These are phyloP conservation scores for Crenuchus spilurus DNA, from an alignment of 2,797 vertebrate genomes.

Conservation along the genomic window DNA sequence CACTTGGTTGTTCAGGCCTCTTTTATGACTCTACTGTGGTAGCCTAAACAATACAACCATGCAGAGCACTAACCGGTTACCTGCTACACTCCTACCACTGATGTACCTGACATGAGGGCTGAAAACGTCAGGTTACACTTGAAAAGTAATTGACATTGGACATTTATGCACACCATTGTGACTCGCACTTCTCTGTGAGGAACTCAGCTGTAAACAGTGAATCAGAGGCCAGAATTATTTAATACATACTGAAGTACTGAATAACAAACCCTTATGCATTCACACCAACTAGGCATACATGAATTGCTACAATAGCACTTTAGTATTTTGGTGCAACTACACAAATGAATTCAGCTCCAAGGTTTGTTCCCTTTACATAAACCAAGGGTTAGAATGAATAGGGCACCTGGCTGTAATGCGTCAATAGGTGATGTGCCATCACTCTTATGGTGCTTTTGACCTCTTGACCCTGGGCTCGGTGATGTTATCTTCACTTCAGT, in stretches of 20 bases:
- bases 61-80: neutral
- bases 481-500: conserved; percentile 49
- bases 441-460: conserved; percentile 39
- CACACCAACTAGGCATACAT: too few species aligned
- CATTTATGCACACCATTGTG: neutral
- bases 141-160: neutral
- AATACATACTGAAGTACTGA: neutral
- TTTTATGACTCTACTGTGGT: neutral
- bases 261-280: neutral
- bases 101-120: neutral
- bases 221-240: neutral
- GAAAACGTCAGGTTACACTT: neutral
- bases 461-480: conserved; percentile 30
- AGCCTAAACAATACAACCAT: neutral
- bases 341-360: neutral
- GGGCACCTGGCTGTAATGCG: neutral
- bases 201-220: neutral
- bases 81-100: neutral
- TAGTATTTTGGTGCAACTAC: too few species aligned
- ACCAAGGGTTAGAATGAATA: conserved; percentile 16
- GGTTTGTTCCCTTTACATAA: neutral
- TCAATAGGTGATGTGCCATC: conserved; percentile 6
- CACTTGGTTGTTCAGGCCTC: too few species aligned
- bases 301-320: too few species aligned
- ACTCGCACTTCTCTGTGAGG: neutral